Evolutionary conservation across 2,797 vertebrate genomes (phyloP).

Genomic region (Hirundo rustica): DNA sequence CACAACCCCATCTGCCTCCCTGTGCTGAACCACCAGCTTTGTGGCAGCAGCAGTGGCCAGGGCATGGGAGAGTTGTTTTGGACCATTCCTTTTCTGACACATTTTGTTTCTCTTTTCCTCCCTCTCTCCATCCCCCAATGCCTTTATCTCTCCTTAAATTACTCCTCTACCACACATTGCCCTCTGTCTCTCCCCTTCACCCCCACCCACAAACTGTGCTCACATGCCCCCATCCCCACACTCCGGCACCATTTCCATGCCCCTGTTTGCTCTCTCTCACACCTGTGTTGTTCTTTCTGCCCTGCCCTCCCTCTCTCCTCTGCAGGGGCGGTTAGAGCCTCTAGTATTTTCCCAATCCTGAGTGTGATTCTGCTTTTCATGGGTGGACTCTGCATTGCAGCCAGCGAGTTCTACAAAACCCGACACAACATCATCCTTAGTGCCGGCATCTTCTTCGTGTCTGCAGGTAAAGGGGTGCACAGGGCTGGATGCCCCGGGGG

Average conservation of each 20-base stretch:
- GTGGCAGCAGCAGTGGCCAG: background rate
- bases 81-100: background rate
- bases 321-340: constrained; percentile 93
- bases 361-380: constrained; percentile 99
- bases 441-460: constrained; percentile 97
- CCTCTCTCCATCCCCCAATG: background rate
- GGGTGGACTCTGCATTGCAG: constrained; percentile 97
- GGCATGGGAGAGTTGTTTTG: background rate
- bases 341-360: constrained; percentile 98
- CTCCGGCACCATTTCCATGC: background rate
- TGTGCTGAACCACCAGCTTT: fast-evolving
- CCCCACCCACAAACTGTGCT: background rate
- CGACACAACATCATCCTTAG: constrained; percentile 99
- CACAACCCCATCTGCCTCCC: background rate
- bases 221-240: fast-evolving
- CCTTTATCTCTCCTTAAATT: background rate
- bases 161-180: background rate
- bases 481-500: fast-evolving
- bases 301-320: constrained; percentile 48
- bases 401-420: constrained; percentile 99
- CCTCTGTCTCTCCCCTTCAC: background rate
- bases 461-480: constrained; percentile 84
- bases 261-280: background rate
- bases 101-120: constrained; percentile 2
- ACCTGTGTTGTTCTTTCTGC: background rate